Evolutionary conservation across 2,888 invertebrate species (phyloP).

Genomic region (Lycophotia porphyrea): DNA sequence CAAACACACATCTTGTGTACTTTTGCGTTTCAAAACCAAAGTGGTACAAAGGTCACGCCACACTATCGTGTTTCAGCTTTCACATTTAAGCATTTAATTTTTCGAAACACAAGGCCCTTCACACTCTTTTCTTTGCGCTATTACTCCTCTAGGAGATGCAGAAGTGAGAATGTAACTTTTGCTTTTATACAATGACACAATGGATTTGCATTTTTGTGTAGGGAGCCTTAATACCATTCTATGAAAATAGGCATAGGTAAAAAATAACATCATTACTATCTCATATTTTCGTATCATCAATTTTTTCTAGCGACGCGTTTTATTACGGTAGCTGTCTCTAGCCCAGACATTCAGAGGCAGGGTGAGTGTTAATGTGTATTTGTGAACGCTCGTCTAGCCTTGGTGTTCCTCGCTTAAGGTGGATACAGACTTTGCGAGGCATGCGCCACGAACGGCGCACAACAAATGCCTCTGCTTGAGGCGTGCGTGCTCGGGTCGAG

Average conservation of each 20-base stretch:
- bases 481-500: too few relatives aligned
- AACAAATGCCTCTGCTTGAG: too few relatives aligned
- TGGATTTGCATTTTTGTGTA: background rate
- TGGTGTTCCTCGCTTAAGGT: too few relatives aligned
- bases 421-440: too few relatives aligned
- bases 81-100: constrained; percentile 52
- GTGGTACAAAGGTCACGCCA: constrained; percentile 54
- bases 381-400: background rate
- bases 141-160: constrained; percentile 19
- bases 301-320: background rate
- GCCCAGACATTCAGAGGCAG: background rate
- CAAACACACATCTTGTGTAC: constrained; percentile 53
- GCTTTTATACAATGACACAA: constrained; percentile 6
- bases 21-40: constrained; percentile 50
- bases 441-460: too few relatives aligned
- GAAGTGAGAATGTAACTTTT: constrained; percentile 14
- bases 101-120: constrained; percentile 37
- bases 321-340: background rate
- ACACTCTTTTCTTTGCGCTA: constrained; percentile 43
- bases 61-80: constrained; percentile 58
- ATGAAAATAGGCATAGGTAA: background rate
- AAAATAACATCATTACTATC: background rate
- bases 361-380: background rate
- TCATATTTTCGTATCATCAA: background rate
- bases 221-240: background rate